Percentiles rank a stretch among this genome's conserved stretches.
Conservation (phyloP, 1,140 invertebrate genomes). For the Drosophila nigrodunni region DNA sequence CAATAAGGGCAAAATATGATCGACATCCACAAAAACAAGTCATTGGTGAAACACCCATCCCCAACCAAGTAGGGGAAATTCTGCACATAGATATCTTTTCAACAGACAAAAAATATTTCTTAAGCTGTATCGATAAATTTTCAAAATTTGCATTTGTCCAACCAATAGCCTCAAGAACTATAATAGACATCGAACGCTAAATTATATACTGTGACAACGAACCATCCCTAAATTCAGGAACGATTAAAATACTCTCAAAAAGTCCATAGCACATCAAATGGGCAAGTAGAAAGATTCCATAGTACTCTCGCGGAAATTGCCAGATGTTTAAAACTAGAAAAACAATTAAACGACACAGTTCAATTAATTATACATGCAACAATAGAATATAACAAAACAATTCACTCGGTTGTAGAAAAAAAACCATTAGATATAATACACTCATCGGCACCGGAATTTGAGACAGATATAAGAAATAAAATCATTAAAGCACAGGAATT, state of each 20-base stretch:
- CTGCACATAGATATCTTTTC: neutral
- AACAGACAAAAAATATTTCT: neutral
- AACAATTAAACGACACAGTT: slow-evolving; percentile 27
- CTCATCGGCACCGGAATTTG: neutral
- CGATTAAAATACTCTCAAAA: neutral
- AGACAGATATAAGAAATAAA: neutral
- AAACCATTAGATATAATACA: neutral
- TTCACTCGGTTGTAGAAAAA: neutral
- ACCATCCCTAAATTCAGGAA: slow-evolving; percentile 2
- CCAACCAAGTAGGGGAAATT: neutral
- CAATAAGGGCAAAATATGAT: neutral
- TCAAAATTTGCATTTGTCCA: neutral
- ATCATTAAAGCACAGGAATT: neutral
- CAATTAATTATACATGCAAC: slow-evolving; percentile 30
- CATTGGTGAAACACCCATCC: neutral
- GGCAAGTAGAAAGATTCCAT: slow-evolving; percentile 50
- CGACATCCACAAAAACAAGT: neutral
- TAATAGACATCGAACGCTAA: neutral
- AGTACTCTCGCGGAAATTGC: slow-evolving; percentile 42
- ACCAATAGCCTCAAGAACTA: neutral
- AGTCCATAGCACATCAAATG: slow-evolving; percentile 40
- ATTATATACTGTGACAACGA: neutral
- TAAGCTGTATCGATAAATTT: neutral
- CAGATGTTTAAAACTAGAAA: slow-evolving; percentile 43
- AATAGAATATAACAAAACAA: slow-evolving; percentile 39